Evolutionary conservation across 2,888 invertebrate genomes (phyloP), one percentile per base, ranked within the genome.

Genomic region (Conops quadrifasciatus): DNA sequence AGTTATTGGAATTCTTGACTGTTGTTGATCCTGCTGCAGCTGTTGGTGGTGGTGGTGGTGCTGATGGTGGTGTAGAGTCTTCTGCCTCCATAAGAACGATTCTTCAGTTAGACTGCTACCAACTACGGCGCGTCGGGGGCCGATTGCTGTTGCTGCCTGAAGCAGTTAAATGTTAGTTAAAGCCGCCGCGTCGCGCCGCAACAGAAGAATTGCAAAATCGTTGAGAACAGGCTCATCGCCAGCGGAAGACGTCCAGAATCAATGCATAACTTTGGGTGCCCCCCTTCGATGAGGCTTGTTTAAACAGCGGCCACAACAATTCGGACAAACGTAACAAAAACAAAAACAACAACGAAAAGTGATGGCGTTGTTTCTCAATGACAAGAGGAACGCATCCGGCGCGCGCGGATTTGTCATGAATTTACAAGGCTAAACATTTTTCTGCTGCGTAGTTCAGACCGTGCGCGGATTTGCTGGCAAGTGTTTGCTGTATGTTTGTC

Each of bases 341-440:
- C n/a, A n/a, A 51, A 16, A 67, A 51, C 15, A 69, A 51, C 63
- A 69, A 70, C 53, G 62, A 67, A 67, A 56, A 68, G 70, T 69
- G 65, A 67, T 16, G 24, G 58, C 58, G 21, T 58, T 58, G 58
- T 58, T 58, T 26, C 21, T 24, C 58, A 28, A 58, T 26, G 58
- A 28, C 58, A 58, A 26, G n/a, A 58, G 58, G 2, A 26, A 58
- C 26, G 28, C 58, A 58, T 58, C 58, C 58, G 58, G 67, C 67
- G 67, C 30, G 67, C 60, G 67, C 59, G 67, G 59, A 67, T 67
- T 59, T 67, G 67, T 60, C 67, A 60, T 67, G 67, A 59, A 67
- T 67, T 67, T 67, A 67, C 67, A 67, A 67, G 67, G 58, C 59
- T 58, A 59, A 67, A 67, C 60, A 67, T 67, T 67, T 67, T 67